Evolutionary conservation across 2,888 invertebrate genomes (phyloP).

Genomic region (Agriotes lineatus): DNA sequence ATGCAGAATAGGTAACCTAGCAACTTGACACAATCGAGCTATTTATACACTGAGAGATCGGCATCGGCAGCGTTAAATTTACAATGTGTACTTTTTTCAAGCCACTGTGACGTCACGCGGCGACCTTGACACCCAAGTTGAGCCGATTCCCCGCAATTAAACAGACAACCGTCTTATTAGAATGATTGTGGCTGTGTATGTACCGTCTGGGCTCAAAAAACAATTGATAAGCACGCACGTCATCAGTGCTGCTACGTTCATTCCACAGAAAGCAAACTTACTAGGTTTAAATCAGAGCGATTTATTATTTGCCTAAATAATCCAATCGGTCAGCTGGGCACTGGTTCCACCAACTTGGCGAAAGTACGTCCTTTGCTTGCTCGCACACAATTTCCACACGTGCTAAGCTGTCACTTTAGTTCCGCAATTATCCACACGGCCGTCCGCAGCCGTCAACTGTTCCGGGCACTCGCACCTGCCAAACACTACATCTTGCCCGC

Average conservation of each 20-base stretch:
- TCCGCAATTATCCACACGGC: too few species aligned
- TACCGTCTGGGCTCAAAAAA: not conserved
- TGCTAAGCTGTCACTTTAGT: slow-evolving; percentile 25
- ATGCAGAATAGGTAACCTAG: too few species aligned
- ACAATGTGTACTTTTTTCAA: slow-evolving; percentile 1
- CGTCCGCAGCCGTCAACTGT: too few species aligned
- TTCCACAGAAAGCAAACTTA: too few species aligned
- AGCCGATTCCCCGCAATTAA: slow-evolving; percentile 27
- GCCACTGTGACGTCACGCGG: slow-evolving; percentile 7
- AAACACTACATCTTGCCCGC: not conserved
- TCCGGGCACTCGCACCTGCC: too few species aligned
- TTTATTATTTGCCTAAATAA: too few species aligned
- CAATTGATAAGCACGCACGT: slow-evolving; percentile 1
- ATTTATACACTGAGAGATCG: slow-evolving; percentile 7
- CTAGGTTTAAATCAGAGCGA: too few species aligned
- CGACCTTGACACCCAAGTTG: slow-evolving; percentile 36
- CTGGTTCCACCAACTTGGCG: too few species aligned
- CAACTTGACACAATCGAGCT: not conserved
- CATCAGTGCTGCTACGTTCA: too few species aligned
- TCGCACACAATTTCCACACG: slow-evolving; percentile 12
- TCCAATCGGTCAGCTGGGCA: too few species aligned
- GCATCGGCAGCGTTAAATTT: slow-evolving; percentile 3
- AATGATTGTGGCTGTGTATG: not conserved
- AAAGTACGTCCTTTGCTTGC: too few species aligned
- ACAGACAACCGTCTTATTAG: slow-evolving; percentile 9